Percentiles rank a stretch among this genome's conserved stretches.
Evolutionary conservation across 2,113 vertebrate genomes (phyloP).

Genomic region (Cricetomys ansorgei): DNA sequence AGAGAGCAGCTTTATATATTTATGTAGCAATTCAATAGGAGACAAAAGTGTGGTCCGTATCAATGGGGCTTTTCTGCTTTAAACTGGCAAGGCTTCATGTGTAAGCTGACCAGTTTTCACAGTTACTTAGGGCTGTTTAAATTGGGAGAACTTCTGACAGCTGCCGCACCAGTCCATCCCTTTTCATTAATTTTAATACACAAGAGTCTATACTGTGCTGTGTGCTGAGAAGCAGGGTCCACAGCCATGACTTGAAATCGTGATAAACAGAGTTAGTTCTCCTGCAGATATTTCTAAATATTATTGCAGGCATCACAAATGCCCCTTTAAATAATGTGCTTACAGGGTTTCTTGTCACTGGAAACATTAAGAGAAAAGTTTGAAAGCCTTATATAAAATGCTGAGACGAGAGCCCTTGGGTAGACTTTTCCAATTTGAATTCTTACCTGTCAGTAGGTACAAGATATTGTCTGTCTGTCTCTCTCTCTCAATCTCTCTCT

Average conservation of each 20-base stretch:
- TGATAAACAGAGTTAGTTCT: conserved; percentile 65
- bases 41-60: conserved; percentile 77
- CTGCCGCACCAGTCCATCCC: background rate
- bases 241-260: conserved; percentile 57
- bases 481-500: background rate
- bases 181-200: conserved; percentile 70
- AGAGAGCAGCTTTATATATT: conserved; percentile 66
- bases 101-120: conserved; percentile 77
- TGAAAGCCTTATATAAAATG: conserved; percentile 9
- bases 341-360: conserved; percentile 38
- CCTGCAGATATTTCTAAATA: conserved; percentile 55
- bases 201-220: conserved; percentile 66
- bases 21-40: conserved; percentile 77
- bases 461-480: background rate
- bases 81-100: conserved; percentile 77
- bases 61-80: conserved; percentile 80
- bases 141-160: conserved; percentile 78
- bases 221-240: conserved; percentile 57
- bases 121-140: conserved; percentile 77
- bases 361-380: background rate
- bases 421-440: background rate
- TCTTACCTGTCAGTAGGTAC: background rate
- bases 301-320: conserved; percentile 73
- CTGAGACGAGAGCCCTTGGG: background rate
- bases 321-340: conserved; percentile 74